phyloP scores from a whole-genome alignment of 1,140 invertebrate species.

The Euwallacea fornicatus region DNA sequence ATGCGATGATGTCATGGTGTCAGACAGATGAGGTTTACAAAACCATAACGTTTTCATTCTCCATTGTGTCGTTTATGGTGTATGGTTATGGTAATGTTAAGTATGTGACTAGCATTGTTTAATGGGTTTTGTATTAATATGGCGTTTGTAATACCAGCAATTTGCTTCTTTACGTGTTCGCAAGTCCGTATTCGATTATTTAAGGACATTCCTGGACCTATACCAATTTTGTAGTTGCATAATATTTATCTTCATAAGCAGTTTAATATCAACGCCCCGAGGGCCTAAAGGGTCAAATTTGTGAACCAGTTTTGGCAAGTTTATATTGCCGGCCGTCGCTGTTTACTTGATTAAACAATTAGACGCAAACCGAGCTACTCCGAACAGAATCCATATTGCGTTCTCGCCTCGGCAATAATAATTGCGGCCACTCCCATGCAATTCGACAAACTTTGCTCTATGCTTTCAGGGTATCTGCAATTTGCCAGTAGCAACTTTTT shows the following conservation, averaged over 20 bases:
- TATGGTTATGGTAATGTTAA: constrained; percentile 12
- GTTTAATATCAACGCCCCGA: constrained; percentile 18
- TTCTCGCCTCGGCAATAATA: not conserved
- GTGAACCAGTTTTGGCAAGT: constrained; percentile 24
- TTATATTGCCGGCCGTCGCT: constrained; percentile 25
- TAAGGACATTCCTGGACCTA: too few relatives aligned
- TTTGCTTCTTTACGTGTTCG: not conserved
- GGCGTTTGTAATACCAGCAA: not conserved
- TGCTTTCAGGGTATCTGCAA: too few relatives aligned
- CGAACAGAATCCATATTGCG: constrained; percentile 16
- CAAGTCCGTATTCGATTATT: too few relatives aligned
- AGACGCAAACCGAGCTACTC: constrained; percentile 13
- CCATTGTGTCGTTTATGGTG: constrained; percentile 18
- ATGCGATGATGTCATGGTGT: not conserved
- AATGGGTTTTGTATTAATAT: constrained; percentile 8
- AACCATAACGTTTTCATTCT: not conserved
- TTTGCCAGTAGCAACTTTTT: too few relatives aligned
- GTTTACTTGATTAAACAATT: constrained; percentile 33
- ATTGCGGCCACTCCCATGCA: constrained; percentile 2
- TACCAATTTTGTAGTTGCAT: too few relatives aligned
- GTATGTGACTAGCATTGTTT: constrained; percentile 8
- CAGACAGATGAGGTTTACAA: not conserved
- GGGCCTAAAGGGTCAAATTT: constrained; percentile 19
- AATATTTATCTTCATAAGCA: constrained; percentile 17
- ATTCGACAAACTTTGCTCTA: constrained; percentile 1